These are phyloP conservation scores for Anoura caudifer DNA, from an alignment of 2,113 vertebrate genomes.

Conservation along the genomic window DNA sequence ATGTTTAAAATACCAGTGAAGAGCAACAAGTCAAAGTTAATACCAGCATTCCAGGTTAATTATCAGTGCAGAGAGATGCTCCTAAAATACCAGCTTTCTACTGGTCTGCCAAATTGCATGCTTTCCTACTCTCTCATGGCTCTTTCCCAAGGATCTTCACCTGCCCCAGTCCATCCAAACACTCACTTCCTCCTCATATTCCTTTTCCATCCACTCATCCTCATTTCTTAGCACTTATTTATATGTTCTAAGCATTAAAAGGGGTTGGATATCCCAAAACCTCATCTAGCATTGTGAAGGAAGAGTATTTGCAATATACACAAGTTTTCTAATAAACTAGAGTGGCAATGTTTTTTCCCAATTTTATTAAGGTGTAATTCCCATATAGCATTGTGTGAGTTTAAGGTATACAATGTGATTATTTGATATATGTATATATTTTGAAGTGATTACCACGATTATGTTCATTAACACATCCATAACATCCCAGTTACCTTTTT, in stretches of 20 bases:
- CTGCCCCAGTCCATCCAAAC: neutral
- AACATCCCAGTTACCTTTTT: neutral
- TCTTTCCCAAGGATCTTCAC: neutral
- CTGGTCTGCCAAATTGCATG: accelerated
- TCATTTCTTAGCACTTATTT: neutral
- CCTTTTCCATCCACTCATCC: neutral
- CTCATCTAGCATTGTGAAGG: neutral
- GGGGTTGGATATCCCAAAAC: neutral
- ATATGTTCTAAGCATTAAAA: neutral
- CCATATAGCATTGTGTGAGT: neutral
- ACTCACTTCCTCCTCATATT: neutral
- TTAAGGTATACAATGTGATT: neutral
- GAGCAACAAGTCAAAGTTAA: neutral
- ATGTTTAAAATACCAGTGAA: neutral
- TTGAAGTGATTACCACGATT: neutral
- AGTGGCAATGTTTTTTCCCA: neutral
- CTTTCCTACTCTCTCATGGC: neutral
- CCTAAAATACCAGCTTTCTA: neutral
- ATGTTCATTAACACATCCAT: neutral
- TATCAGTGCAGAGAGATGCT: neutral
- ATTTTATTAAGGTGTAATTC: neutral
- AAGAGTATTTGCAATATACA: neutral
- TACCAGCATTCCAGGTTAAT: neutral
- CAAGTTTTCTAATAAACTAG: neutral
- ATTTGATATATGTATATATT: neutral